Percentiles rank a stretch among this genome's conserved stretches.
These are phyloP conservation scores for Oryzias sinensis DNA, from an alignment of 2,797 vertebrate species.

Conservation along the genomic window DNA sequence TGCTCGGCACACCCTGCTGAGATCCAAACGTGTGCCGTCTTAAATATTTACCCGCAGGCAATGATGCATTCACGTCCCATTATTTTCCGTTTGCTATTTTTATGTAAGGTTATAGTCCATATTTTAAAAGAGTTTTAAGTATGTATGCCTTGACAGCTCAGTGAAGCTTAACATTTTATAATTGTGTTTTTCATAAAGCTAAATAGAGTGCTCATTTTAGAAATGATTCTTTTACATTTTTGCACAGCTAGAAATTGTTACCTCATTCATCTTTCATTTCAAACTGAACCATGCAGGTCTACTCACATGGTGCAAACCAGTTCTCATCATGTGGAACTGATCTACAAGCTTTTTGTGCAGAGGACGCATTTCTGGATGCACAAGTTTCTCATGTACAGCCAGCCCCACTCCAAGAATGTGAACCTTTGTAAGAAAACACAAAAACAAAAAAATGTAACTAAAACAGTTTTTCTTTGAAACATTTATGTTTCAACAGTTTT, in stretches of 20 bases:
- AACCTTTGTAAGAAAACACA: conserved; percentile 74
- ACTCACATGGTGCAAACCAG: conserved; percentile 94
- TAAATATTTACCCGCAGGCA: conserved; percentile 68
- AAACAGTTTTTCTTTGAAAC: not conserved
- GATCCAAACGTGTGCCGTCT: conserved; percentile 75
- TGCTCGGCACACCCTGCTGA: conserved; percentile 88
- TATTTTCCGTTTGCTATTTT: too few relatives aligned
- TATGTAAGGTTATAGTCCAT: too few relatives aligned
- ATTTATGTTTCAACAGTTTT: too few relatives aligned
- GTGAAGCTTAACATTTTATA: too few relatives aligned
- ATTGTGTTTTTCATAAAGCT: too few relatives aligned
- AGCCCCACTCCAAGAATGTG: conserved; percentile 94
- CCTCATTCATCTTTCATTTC: not conserved
- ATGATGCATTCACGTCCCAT: too few relatives aligned
- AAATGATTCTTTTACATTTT: too few relatives aligned
- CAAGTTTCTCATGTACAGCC: conserved; percentile 96
- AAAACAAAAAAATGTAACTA: not conserved
- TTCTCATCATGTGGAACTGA: conserved; percentile 99
- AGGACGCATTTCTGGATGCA: conserved; percentile 98
- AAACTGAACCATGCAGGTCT: not conserved
- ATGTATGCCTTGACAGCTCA: too few relatives aligned
- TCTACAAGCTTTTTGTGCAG: conserved; percentile 98
- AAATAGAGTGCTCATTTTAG: too few relatives aligned
- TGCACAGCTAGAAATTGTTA: too few relatives aligned
- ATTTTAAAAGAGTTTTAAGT: too few relatives aligned